Evolutionary conservation across 2,888 invertebrate genomes (phyloP), one percentile per base, ranked within the genome.

Genomic region (Crioceris asparagi): DNA sequence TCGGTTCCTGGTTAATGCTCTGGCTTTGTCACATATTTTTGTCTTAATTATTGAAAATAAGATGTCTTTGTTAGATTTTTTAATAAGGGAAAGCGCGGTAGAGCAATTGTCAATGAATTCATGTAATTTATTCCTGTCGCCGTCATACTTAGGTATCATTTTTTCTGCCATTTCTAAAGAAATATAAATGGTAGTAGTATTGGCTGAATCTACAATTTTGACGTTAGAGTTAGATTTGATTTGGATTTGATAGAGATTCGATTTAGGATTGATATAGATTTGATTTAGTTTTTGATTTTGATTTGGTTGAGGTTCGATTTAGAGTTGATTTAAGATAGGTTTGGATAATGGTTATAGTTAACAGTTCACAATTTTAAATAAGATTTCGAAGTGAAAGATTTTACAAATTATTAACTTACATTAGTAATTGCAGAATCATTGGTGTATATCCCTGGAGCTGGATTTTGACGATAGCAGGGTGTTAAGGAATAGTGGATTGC

Each of bases 1-100:
- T 14, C 51, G 34, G 27, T 46, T 53, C 40, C 47, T 38, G 12
- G 46, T 40, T 15, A 49, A 29, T n/a, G 45, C 40, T 35, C 46
- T 39, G 21, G 44, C 46, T 29, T 51, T 49, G 17, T 45, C 48
- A 6, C 43, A 44, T n/a, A 51, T 36, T 44, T 51, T 49, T 3
- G 53, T 43, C 37, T 46, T 36, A n/a, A 50, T 47, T 10, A 49
- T 45, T 4, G 46, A 34, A 17, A 50, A 46, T 17, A 50, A 32
- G n/a, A 46, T 29, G 3, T 3, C 7, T 35, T 34, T 15, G 27
- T 17, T 8, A 36, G 41, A 40, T 17, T 36, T 26, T 41, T 35
- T 34, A 17, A 46, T 35, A 40, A 46, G 29, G 43, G 40, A 8
- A 17, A 40, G 17, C 34, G 48, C 45, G 29, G 29, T 44, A 16